Evolutionary conservation across 2,888 invertebrate genomes (phyloP), one percentile per base, ranked within the genome.

Genomic region (Crossocerus cetratus): DNA sequence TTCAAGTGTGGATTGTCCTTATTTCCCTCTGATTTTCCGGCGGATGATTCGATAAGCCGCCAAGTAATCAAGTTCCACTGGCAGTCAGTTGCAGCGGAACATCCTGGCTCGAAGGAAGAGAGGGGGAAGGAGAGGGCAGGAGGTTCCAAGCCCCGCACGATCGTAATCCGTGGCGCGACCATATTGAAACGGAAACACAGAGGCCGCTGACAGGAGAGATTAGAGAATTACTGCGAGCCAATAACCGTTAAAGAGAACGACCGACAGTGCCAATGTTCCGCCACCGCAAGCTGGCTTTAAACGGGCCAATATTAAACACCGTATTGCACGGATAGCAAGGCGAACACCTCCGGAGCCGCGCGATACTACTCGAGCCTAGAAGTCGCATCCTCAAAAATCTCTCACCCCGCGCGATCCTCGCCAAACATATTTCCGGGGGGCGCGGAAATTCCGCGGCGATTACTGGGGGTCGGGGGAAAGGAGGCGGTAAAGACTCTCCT

Each of bases 161-260:
- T 82, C 80, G 82, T 86, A 84, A 84, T 84, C 83, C 81, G 76
- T 75, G 68, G 79, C 78, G 78, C 84, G 81, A 84, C 86, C 86
- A 87, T 88, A 88, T 87, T 87, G 87, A 86, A 86, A 86, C 85
- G 87, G 86, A 86, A 88, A 86, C 87, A 85, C 84, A 86, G 82
- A 86, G 85, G 84, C 83, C 86, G 87, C 84, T 88, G 87, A 88
- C 88, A 87, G 86, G 84, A 86, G 86, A 87, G 88, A 88, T 88
- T 88, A 88, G 87, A 88, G 87, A 88, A 88, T 88, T 88, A 87
- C 87, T 84, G 85, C 82, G 80, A 84, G 84, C 87, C 88, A 88
- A 88, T 88, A 88, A 88, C 87, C 86, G 87, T 88, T 88, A 88
- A 88, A 88, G 88, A 86, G 88, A 88, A 88, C 88, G 87, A 88